phyloP scores from a whole-genome alignment of 2,888 invertebrate genomes.

The Lepeophtheirus nordmannii region DNA sequence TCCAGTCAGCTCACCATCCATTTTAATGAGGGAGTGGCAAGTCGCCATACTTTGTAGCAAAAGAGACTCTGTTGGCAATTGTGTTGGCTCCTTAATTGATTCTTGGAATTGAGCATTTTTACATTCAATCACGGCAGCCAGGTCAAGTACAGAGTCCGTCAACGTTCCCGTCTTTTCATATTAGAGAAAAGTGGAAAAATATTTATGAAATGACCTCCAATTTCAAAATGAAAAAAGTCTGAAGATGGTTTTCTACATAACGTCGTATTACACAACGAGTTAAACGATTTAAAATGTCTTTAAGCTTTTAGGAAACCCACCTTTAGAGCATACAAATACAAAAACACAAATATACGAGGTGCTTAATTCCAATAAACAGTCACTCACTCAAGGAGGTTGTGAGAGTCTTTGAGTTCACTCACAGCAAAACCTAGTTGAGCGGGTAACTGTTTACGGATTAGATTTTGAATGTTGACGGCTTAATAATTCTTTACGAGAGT shows the following conservation, averaged over 20 bases:
- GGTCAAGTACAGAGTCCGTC: slow-evolving; percentile 29
- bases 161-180: slow-evolving; percentile 32
- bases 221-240: background rate
- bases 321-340: too few species aligned
- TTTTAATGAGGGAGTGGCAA: slow-evolving; percentile 38
- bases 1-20: slow-evolving; percentile 35
- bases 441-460: slow-evolving; percentile 7
- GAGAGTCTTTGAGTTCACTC: slow-evolving; percentile 11
- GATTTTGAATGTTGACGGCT: background rate
- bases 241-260: background rate
- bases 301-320: too few species aligned
- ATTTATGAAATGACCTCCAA: background rate
- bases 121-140: slow-evolving; percentile 27
- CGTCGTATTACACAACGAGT: background rate
- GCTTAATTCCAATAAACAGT: background rate
- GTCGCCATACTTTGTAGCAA: slow-evolving; percentile 36
- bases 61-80: slow-evolving; percentile 26
- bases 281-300: too few species aligned
- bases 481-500: background rate
- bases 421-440: slow-evolving; percentile 23
- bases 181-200: slow-evolving; percentile 15
- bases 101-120: slow-evolving; percentile 23
- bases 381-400: slow-evolving; percentile 26
- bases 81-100: slow-evolving; percentile 27
- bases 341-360: too few species aligned